phyloP scores from a whole-genome alignment of 2,797 vertebrate species.

The Caiman crocodilus region DNA sequence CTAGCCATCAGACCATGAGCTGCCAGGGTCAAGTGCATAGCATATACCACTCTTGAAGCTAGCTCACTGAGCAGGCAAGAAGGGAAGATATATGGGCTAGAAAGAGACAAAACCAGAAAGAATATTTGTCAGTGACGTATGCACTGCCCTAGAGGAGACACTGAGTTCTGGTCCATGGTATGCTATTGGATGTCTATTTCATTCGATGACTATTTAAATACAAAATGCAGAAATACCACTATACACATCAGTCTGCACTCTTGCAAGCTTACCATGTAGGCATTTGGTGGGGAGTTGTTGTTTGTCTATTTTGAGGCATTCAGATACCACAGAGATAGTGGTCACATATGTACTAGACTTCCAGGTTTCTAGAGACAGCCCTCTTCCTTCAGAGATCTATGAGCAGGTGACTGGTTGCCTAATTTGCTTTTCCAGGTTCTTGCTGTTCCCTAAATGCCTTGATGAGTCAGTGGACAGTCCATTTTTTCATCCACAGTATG shows the following conservation, averaged over 20 bases:
- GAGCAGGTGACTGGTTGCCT: neutral
- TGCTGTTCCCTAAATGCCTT: neutral
- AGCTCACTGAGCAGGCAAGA: too few relatives aligned
- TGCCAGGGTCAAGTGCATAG: too few relatives aligned
- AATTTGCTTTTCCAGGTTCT: slow-evolving; percentile 27
- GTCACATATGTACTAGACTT: neutral
- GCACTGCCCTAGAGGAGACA: too few relatives aligned
- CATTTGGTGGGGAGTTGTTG: neutral
- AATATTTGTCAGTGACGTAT: too few relatives aligned
- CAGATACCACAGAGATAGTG: neutral
- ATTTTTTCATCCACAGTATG: neutral
- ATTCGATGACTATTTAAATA: too few relatives aligned
- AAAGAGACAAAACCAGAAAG: too few relatives aligned
- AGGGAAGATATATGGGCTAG: too few relatives aligned
- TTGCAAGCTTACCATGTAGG: slow-evolving; percentile 3
- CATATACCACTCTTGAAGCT: too few relatives aligned
- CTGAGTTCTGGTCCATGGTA: too few relatives aligned
- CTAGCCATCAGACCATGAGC: too few relatives aligned
- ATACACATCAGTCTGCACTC: neutral
- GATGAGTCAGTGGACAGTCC: neutral
- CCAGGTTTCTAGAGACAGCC: neutral
- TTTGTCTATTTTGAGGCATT: slow-evolving; percentile 39
- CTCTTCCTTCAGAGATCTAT: neutral
- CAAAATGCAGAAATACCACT: too few relatives aligned
- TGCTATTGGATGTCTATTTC: too few relatives aligned